Conservation (phyloP, 2,888 invertebrate species). For the Metopia argyrocephala region DNA sequence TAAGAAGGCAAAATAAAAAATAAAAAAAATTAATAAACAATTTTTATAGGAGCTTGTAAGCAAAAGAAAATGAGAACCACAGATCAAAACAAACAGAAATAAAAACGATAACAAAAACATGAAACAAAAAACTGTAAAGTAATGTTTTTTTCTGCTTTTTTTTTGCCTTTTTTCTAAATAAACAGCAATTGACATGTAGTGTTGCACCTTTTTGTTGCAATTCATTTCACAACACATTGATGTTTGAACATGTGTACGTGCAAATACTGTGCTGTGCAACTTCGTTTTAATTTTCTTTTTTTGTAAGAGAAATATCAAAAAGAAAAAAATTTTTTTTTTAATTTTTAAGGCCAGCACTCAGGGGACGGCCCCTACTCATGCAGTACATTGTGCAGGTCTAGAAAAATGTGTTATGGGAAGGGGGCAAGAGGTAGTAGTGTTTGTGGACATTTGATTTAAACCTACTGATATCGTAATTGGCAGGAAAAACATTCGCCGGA, state of each 20-base stretch:
- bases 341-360: no score
- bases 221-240: neutral
- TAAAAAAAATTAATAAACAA: neutral
- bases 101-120: neutral
- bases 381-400: no score
- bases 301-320: no score
- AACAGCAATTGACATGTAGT: conserved; percentile 46
- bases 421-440: no score
- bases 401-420: no score
- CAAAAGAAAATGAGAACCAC: conserved; percentile 10
- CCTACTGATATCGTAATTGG: no score
- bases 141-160: conserved; percentile 3
- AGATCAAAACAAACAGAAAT: neutral
- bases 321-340: no score
- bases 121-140: neutral
- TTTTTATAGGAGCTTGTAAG: no score
- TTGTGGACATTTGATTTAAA: no score
- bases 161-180: neutral
- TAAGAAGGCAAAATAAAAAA: neutral
- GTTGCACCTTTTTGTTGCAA: conserved; percentile 49
- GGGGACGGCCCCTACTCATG: no score
- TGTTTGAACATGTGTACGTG: neutral
- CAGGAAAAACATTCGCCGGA: no score
- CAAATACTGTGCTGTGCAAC: neutral
- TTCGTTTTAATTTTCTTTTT: no score